These are phyloP conservation scores for Zaprionus capensis DNA, from an alignment of 1,140 invertebrate genomes.

Conservation along the genomic window DNA sequence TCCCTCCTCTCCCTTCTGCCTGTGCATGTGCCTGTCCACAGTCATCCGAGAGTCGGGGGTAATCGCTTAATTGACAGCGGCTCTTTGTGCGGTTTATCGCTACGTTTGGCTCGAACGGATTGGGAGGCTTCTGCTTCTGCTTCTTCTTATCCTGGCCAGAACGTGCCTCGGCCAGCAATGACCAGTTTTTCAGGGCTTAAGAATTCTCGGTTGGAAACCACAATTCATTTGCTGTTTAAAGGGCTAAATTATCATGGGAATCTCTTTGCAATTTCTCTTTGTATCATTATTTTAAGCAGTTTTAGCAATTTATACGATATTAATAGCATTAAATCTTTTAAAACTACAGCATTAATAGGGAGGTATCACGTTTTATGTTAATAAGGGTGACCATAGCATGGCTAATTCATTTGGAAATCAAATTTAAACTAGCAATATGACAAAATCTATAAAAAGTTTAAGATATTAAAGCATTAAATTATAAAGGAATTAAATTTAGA, in stretches of 20 bases:
- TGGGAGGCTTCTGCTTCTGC: neutral
- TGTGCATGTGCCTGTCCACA: neutral
- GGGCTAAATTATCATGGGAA: neutral
- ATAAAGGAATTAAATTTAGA: no score
- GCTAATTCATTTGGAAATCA: no score
- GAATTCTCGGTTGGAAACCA: neutral
- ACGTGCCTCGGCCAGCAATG: slow-evolving; percentile 28
- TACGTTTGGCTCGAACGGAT: neutral
- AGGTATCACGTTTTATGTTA: no score
- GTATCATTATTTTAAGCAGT: neutral
- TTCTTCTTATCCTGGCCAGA: neutral
- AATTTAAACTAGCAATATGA: no score
- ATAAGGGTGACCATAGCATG: no score
- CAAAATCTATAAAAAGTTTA: no score
- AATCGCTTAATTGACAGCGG: slow-evolving; percentile 45
- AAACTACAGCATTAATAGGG: no score
- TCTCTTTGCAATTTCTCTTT: neutral
- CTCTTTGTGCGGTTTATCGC: slow-evolving; percentile 33
- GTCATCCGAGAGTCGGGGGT: slow-evolving; percentile 19
- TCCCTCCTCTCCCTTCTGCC: neutral
- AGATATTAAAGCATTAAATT: no score
- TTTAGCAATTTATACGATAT: neutral
- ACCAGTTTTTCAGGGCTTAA: slow-evolving; percentile 23
- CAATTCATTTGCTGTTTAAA: slow-evolving; percentile 1
- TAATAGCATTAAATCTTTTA: no score